Evolutionary conservation across 2,113 vertebrate species (phyloP), one percentile per base, ranked within the genome.

Genomic region (Oryzias melastigma): DNA sequence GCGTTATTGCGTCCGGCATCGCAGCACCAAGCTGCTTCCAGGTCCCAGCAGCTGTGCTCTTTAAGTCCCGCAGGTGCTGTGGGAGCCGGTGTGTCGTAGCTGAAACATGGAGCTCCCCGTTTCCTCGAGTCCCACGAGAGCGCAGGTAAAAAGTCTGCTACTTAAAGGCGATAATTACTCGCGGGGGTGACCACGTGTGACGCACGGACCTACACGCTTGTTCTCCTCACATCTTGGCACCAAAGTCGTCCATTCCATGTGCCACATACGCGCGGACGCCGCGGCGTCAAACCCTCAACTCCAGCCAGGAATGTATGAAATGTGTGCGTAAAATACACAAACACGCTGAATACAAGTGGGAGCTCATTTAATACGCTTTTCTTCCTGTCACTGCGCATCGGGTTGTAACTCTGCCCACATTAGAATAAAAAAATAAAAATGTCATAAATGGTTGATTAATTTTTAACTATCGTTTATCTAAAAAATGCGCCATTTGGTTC

Each of bases 1-100:
- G 57, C 2, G 91, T 85, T 27, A 90, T 81, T 74, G 93, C 91
- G 75, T 89, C 92, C 35, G 90, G 88, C 94, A 94, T 95, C 74
- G 62, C 73, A 68, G 69, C 75, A 15, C 65, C 25, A 1, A 64
- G 72, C 65, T 75, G 67, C 58, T 51, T 16, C 47, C 48, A 22
- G 58, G 57, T 75, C 59, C 47, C 55, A 45, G 42, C 55, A 45
- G 42, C 53, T 67, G 52, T 49, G 17, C 18, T 48, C 22, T 45
- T 72, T 64, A 82, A 3, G 73, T 78, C 78, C 77, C 63, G 50
- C 71, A 59, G 71, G 77, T 60, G 53, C 66, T 50, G 40, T 53
- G 58, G 61, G 64, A 52, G 78, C 77, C 84, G 50, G 67, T 50
- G 74, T 45, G 73, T 79, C 68, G 65, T 46, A 35, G 55, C 63